Evolutionary conservation across 2,888 invertebrate genomes (phyloP).

Genomic region (Linnaemya tessellans): DNA sequence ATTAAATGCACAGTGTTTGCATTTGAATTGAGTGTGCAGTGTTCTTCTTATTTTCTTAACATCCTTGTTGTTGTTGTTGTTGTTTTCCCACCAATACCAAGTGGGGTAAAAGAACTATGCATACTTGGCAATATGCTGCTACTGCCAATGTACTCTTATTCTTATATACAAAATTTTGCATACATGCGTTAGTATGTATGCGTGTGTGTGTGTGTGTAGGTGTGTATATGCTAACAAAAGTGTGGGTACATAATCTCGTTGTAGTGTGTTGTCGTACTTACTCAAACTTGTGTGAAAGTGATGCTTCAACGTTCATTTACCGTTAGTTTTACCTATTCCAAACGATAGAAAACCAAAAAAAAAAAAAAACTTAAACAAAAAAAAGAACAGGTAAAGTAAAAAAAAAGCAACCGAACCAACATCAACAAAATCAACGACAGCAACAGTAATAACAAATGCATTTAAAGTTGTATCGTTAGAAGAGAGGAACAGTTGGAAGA

Average conservation of each 20-base stretch:
- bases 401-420: conserved; percentile 22
- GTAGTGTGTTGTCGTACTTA: conserved; percentile 53
- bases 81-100: conserved; percentile 18
- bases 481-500: not conserved
- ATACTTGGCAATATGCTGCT: conserved; percentile 13
- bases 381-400: not conserved
- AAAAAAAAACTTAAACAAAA: not conserved
- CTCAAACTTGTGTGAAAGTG: conserved; percentile 75
- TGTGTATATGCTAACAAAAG: conserved; percentile 1
- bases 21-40: conserved; percentile 58
- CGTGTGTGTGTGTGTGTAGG: not conserved
- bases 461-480: conserved; percentile 47
- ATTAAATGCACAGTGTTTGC: conserved; percentile 65
- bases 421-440: conserved; percentile 49
- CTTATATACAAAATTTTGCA: conserved; percentile 17
- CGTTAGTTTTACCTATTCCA: conserved; percentile 65
- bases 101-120: conserved; percentile 49
- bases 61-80: conserved; percentile 17
- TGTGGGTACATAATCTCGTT: conserved; percentile 54
- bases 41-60: conserved; percentile 23
- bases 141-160: not conserved
- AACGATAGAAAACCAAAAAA: not conserved
- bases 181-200: not conserved
- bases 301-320: conserved; percentile 81
- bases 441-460: conserved; percentile 46